A percentile compares a stretch with the other conserved stretches of the same genome.
Evolutionary conservation across 2,797 vertebrate genomes (phyloP).

Genomic region (Microctenopoma stevenorrisi): DNA sequence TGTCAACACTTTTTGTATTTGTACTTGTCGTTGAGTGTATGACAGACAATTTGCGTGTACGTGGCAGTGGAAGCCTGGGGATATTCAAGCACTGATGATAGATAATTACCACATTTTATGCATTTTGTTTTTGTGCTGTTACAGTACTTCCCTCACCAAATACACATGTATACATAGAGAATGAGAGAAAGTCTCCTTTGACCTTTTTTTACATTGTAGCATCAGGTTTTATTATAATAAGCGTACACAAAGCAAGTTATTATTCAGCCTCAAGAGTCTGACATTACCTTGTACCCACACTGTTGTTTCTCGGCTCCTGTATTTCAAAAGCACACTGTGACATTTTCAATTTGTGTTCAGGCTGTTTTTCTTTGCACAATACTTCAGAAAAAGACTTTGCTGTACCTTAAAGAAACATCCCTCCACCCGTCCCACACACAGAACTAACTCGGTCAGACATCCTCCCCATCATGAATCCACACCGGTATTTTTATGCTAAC

Average conservation of each 20-base stretch:
- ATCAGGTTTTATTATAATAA: constrained; percentile 36
- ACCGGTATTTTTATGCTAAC: constrained; percentile 10
- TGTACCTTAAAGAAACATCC: constrained; percentile 3
- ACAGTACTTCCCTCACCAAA: not conserved
- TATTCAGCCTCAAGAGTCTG: constrained; percentile 48
- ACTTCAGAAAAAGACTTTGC: constrained; percentile 28
- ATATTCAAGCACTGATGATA: constrained; percentile 6
- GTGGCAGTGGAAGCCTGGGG: not conserved
- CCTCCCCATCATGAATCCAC: constrained; percentile 1
- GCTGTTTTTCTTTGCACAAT: constrained; percentile 38
- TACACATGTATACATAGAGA: not conserved
- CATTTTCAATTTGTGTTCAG: constrained; percentile 49
- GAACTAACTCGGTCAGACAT: constrained; percentile 1
- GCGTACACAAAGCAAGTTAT: constrained; percentile 41
- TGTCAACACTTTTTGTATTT: constrained; percentile 26
- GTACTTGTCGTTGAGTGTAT: not conserved
- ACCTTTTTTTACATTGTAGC: constrained; percentile 47
- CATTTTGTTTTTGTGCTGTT: not conserved
- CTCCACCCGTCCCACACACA: constrained; percentile 12
- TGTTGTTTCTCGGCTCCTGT: constrained; percentile 23
- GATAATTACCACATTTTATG: not conserved
- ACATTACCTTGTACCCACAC: constrained; percentile 41
- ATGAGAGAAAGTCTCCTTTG: constrained; percentile 39
- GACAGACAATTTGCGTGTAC: not conserved
- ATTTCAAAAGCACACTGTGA: constrained; percentile 37